These are phyloP conservation scores for Galerucella calmariensis DNA, from an alignment of 2,888 invertebrate species.

Conservation along the genomic window DNA sequence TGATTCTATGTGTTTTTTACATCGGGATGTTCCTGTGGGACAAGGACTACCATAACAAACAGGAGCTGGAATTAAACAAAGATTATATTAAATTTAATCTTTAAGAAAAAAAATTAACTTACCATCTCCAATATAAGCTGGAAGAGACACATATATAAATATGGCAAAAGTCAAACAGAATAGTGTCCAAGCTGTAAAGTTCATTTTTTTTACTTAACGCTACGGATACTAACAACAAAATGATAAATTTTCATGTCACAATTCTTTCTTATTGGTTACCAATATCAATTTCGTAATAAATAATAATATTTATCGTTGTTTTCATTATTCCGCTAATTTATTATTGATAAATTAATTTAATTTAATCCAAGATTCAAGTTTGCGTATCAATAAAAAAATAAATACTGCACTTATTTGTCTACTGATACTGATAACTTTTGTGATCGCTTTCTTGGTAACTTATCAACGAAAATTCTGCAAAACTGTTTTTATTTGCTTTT, in stretches of 20 bases:
- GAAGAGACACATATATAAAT: neutral
- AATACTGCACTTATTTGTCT: slow-evolving; percentile 3
- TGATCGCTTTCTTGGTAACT: neutral
- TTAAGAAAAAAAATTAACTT: neutral
- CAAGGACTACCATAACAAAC: slow-evolving; percentile 47
- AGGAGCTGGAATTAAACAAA: slow-evolving; percentile 11
- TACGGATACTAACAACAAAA: neutral
- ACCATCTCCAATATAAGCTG: neutral
- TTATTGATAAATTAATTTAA: slow-evolving; percentile 1
- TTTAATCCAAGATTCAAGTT: neutral
- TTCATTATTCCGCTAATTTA: neutral
- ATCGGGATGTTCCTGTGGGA: slow-evolving; percentile 45
- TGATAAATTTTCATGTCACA: neutral
- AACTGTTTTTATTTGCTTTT: neutral
- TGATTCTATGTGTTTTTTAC: slow-evolving; percentile 47
- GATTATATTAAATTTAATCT: neutral
- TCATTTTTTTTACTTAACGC: neutral
- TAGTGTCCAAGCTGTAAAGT: neutral
- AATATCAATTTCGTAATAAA: neutral
- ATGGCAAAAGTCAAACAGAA: neutral
- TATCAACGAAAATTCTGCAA: neutral
- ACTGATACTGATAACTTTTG: neutral
- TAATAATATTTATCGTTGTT: neutral
- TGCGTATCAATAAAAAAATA: neutral
- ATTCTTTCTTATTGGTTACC: neutral